These are phyloP conservation scores for Vireo griseus DNA, from an alignment of 2,797 vertebrate genomes.

Conservation along the genomic window DNA sequence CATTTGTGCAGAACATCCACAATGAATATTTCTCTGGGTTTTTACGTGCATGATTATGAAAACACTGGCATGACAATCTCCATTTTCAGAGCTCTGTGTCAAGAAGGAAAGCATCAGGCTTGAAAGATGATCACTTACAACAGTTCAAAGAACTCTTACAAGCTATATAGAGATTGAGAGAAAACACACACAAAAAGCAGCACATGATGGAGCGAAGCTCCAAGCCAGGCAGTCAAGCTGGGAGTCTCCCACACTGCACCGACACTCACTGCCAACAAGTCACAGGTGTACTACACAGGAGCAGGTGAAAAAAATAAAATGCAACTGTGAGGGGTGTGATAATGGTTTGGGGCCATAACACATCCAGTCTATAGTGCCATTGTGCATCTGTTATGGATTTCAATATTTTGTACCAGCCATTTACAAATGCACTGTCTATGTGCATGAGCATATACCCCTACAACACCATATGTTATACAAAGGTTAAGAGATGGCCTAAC, in stretches of 20 bases:
- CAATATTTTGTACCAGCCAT: not conserved
- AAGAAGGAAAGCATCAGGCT: conserved; percentile 60
- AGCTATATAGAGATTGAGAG: not conserved
- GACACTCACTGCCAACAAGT: conserved; percentile 67
- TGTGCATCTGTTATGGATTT: not conserved
- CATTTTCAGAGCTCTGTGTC: conserved; percentile 23
- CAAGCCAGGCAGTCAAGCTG: conserved; percentile 61
- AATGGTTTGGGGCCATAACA: conserved; percentile 43
- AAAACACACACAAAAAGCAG: conserved; percentile 3
- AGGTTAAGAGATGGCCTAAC: not conserved
- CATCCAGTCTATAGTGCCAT: conserved; percentile 26
- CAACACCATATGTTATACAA: not conserved
- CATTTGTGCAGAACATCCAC: conserved; percentile 24
- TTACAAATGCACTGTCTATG: not conserved
- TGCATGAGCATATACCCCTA: not conserved
- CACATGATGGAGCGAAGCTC: not conserved
- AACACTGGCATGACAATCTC: conserved; percentile 4
- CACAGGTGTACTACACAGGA: conserved; percentile 73
- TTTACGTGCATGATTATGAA: not conserved
- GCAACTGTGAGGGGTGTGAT: conserved; percentile 36
- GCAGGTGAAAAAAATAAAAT: conserved; percentile 77
- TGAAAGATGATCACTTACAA: conserved; percentile 60
- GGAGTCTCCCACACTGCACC: conserved; percentile 56
- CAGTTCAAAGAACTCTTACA: conserved; percentile 45
- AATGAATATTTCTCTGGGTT: conserved; percentile 44